Percentiles rank a stretch among this genome's conserved stretches.
Conservation (phyloP, 2,888 invertebrate genomes). For the Drosophila birchii region DNA sequence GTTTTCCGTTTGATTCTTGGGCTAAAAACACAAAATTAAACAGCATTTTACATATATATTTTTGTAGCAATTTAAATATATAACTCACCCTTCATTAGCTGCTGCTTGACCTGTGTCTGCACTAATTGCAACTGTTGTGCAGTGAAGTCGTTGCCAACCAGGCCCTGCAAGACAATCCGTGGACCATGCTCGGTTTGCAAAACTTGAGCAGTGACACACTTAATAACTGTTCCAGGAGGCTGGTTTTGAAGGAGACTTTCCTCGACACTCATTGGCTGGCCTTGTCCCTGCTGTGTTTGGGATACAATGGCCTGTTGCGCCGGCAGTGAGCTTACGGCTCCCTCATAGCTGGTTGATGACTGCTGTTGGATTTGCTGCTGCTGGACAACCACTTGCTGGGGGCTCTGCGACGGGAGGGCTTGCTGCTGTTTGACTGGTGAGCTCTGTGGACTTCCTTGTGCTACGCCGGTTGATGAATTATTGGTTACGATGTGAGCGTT, state of each 20-base stretch:
- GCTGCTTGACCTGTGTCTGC: constrained; percentile 95
- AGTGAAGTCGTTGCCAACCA: constrained; percentile 93
- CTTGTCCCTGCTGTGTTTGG: constrained; percentile 61
- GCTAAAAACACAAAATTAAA: constrained; percentile 85
- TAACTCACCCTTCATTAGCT: constrained; percentile 90
- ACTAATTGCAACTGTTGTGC: constrained; percentile 92
- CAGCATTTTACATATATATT: too few species aligned
- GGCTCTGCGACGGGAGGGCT: constrained; percentile 16
- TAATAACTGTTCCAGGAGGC: constrained; percentile 93
- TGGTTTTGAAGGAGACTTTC: constrained; percentile 91
- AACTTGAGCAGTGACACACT: constrained; percentile 94
- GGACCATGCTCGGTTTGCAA: constrained; percentile 94
- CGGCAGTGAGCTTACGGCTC: constrained; percentile 2
- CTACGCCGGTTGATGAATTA: constrained; percentile 71
- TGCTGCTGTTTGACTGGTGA: constrained; percentile 63
- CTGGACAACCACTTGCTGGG: constrained; percentile 50
- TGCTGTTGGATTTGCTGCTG: constrained; percentile 44
- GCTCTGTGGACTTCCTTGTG: constrained; percentile 70
- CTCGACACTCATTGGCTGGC: constrained; percentile 86
- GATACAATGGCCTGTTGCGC: constrained; percentile 48
- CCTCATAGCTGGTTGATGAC: constrained; percentile 24
- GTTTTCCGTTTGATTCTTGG: constrained; percentile 94
- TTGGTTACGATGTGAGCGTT: constrained; percentile 84
- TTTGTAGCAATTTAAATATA: neutral
- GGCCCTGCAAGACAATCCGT: constrained; percentile 93